Base-by-base conservation (phyloP, 2,797 vertebrate genomes). In the Oceanodroma leucorhoa region DNA sequence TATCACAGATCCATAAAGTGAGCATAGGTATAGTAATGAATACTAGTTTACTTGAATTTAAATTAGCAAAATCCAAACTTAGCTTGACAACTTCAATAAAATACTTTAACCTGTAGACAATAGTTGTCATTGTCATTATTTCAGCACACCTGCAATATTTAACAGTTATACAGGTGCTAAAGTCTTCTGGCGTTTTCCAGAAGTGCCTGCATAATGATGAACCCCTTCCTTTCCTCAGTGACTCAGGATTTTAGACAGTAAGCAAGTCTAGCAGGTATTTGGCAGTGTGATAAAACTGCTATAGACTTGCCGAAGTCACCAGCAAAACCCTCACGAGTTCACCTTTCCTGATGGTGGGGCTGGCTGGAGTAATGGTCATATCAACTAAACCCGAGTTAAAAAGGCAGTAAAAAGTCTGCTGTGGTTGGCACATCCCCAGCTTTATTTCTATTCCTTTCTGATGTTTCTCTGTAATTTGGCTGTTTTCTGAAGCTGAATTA, bases 31-130 rank as follows among this genome's bases (percentile, higher is more conserved):
- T 32, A 64, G 60, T 45, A 94, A 81, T 24, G 43, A 64, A 45
- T 50, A 41, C 43, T 65, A 26, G 45, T 54, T 84, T 73, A 46
- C 32, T 70, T 70, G 55, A 69, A 75, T 91, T 73, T 54, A 90
- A 94, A 94, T 86, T 65, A 78, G 51, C 18, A 57, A 82, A 92
- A 77, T 62, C 26, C 38, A 75, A 95, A 54, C 45, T 65, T 66
- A 41, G 22, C 45, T 61, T 55, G 87, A 71, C 75, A 94, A 60
- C n/a, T 79, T 89, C 3, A 70, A 57, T 61, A 48, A 90, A 76
- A 58, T 67, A 14, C n/a, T 82, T 92, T 61, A 71, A 82, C 61
- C 24, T 81, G 34, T 58, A 90, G 92, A 89, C 78, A 65, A 4
- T 15, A 26, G 29, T 16, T 83, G 80, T 76, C 36, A 40, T 67